phyloP scores from a whole-genome alignment of 2,113 vertebrate genomes.

The Arenaria interpres region DNA sequence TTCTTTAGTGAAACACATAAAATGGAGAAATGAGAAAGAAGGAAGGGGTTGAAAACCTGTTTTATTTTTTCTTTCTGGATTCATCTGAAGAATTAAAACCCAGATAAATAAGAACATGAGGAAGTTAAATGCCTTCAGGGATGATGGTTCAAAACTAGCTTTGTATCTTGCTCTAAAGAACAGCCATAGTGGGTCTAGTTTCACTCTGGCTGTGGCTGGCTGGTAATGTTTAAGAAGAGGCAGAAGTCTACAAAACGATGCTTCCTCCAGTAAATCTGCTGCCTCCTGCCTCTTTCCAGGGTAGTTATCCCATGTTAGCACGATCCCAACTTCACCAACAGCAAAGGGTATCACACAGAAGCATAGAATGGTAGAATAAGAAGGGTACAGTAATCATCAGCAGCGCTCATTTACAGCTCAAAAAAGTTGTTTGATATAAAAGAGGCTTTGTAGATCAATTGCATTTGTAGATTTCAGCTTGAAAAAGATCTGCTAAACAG shows the following conservation, averaged over 20 bases:
- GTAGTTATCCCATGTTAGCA: neutral
- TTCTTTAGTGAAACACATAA: neutral
- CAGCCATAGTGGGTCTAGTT: neutral
- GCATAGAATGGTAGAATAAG: neutral
- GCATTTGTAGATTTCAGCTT: neutral
- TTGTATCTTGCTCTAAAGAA: neutral
- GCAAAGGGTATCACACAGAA: neutral
- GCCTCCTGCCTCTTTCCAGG: neutral
- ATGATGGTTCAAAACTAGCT: neutral
- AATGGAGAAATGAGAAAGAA: neutral
- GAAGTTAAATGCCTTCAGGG: neutral
- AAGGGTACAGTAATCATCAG: neutral
- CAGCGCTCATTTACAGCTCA: neutral
- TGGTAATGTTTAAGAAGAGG: neutral
- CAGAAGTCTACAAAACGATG: neutral
- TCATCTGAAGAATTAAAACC: neutral
- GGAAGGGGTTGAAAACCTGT: neutral
- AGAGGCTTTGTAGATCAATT: constrained; percentile 4
- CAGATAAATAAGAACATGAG: neutral
- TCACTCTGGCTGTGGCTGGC: neutral
- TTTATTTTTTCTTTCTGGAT: neutral
- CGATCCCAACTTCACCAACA: neutral
- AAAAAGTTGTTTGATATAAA: neutral
- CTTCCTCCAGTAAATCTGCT: neutral
- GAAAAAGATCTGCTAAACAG: neutral